Conservation (phyloP, 1,140 invertebrate species). For the Pristionchus pacificus region DNA sequence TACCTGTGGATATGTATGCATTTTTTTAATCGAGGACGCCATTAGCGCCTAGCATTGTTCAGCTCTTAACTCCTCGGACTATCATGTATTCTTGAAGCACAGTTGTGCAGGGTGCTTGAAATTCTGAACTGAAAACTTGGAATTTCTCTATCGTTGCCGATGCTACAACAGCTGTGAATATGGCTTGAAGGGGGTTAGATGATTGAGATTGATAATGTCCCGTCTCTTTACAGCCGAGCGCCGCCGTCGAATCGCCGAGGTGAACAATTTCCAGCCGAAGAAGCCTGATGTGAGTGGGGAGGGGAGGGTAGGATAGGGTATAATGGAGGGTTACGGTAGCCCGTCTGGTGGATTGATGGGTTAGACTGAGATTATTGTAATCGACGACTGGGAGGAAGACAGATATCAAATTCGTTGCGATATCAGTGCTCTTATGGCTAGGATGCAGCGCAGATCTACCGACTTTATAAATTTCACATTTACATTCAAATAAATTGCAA, state of each 20-base stretch:
- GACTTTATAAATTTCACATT: background rate
- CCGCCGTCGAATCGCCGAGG: background rate
- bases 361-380: too few species aligned
- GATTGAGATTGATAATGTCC: too few species aligned
- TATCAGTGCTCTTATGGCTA: background rate
- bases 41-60: too few species aligned
- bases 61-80: background rate
- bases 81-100: background rate
- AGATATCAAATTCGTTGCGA: background rate
- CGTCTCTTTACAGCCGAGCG: too few species aligned
- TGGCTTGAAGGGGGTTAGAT: background rate
- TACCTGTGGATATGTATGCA: too few species aligned
- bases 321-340: too few species aligned
- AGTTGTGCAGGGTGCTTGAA: background rate
- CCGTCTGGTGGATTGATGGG: too few species aligned
- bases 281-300: conserved; percentile 20
- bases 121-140: background rate
- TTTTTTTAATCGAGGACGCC: too few species aligned
- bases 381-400: too few species aligned
- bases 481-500: too few species aligned
- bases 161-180: background rate
- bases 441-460: background rate
- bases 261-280: conserved; percentile 12
- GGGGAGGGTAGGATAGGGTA: too few species aligned
- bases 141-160: background rate